Conservation (phyloP, 2,797 vertebrate genomes). For the Lateolabrax maculatus region DNA sequence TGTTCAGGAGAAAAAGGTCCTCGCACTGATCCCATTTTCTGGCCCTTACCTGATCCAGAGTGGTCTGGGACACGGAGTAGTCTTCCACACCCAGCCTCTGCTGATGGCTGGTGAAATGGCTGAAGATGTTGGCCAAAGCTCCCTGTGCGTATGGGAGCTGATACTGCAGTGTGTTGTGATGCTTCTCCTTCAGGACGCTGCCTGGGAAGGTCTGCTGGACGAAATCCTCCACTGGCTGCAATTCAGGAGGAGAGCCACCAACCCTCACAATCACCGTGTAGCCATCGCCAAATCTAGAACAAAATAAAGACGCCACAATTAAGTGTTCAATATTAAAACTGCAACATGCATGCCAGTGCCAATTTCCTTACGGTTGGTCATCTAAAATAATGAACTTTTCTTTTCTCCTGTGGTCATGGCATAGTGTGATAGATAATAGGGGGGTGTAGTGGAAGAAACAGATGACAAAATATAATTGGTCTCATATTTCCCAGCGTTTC, state of each 20-base stretch:
- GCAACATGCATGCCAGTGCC: not conserved
- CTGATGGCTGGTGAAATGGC: constrained; percentile 91
- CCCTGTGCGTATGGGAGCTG: constrained; percentile 90
- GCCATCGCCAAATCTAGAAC: constrained; percentile 95
- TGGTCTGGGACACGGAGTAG: constrained; percentile 99
- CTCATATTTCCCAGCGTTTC: constrained; percentile 40
- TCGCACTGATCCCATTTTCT: not conserved
- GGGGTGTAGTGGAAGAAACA: constrained; percentile 3
- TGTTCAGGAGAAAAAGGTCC: not conserved
- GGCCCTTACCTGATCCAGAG: constrained; percentile 94
- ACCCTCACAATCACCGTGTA: constrained; percentile 95
- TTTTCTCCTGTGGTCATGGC: constrained; percentile 24
- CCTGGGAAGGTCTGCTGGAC: constrained; percentile 89
- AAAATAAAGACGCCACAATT: constrained; percentile 45
- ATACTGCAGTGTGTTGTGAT: constrained; percentile 97
- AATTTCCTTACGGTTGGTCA: constrained; percentile 11
- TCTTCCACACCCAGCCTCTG: constrained; percentile 92
- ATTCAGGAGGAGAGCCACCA: constrained; percentile 85
- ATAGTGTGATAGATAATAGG: constrained; percentile 21
- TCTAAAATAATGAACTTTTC: constrained; percentile 36
- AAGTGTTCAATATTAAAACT: not conserved
- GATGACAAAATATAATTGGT: constrained; percentile 46
- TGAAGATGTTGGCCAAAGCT: constrained; percentile 94
- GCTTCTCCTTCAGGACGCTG: constrained; percentile 95
- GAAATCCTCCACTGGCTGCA: constrained; percentile 93